Evolutionary conservation across 2,113 vertebrate genomes (phyloP).

Genomic region (Chlamydotis undulata): DNA sequence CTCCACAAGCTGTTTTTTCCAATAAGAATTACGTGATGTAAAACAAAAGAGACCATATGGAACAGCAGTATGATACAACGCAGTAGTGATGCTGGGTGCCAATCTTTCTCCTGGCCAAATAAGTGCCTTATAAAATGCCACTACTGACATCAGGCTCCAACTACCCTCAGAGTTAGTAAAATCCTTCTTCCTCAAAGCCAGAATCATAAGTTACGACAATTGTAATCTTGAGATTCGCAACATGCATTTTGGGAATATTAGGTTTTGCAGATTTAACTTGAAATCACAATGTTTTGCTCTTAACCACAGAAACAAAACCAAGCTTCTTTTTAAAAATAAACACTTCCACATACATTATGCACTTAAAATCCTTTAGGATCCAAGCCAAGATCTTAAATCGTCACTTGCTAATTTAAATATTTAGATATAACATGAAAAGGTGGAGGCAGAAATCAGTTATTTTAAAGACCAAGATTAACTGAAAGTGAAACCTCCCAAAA

Average conservation of each 20-base stretch:
- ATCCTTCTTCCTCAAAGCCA: background rate
- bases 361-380: background rate
- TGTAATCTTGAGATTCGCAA: background rate
- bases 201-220: accelerated
- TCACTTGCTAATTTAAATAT: background rate
- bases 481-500: background rate
- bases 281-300: background rate
- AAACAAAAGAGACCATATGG: background rate
- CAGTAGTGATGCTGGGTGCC: background rate
- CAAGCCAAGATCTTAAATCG: background rate
- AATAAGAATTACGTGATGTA: background rate
- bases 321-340: background rate
- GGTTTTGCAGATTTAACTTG: background rate
- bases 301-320: background rate
- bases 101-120: background rate
- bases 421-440: background rate
- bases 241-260: background rate
- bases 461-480: background rate
- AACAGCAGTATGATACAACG: background rate
- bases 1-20: background rate
- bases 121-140: background rate
- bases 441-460: background rate
- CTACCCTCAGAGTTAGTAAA: background rate
- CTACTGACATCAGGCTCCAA: accelerated
- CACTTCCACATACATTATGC: background rate